A percentile compares a stretch with the other conserved stretches of the same genome.
Conservation (phyloP, 1,140 invertebrate species). For the Lordiphosa collinella region DNA sequence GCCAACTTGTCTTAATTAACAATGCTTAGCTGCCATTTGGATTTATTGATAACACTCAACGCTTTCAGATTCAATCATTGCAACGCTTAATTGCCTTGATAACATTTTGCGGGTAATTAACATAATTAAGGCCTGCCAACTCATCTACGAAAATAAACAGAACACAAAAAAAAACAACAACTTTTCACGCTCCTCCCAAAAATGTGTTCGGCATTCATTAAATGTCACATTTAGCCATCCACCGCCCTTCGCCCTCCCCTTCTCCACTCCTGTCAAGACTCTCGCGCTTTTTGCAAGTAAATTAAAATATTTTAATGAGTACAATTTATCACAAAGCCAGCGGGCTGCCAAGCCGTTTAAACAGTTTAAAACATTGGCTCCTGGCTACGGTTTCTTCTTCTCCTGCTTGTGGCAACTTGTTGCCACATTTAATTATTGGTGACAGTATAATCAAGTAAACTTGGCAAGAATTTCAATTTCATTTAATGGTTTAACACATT, state of each 20-base stretch:
- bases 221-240: conserved; percentile 49
- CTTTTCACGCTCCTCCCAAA: conserved; percentile 30
- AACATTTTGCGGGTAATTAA: conserved; percentile 39
- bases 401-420: conserved; percentile 65
- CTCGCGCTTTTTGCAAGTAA: conserved; percentile 61
- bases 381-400: conserved; percentile 13
- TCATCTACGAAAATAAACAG: conserved; percentile 38
- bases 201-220: conserved; percentile 65
- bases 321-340: conserved; percentile 67
- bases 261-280: conserved; percentile 5
- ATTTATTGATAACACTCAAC: conserved; percentile 10
- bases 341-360: conserved; percentile 25
- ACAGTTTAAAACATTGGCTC: conserved; percentile 31
- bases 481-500: conserved; percentile 74
- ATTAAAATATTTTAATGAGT: conserved; percentile 79
- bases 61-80: conserved; percentile 5
- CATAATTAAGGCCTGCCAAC: conserved; percentile 11
- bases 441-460: conserved; percentile 78
- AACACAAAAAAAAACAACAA: conserved; percentile 10
- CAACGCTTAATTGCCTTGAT: conserved; percentile 34
- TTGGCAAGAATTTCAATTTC: conserved; percentile 77
- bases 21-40: too few relatives aligned
- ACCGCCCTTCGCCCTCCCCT: neutral
- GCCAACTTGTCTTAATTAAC: too few relatives aligned
- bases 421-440: conserved; percentile 78